Evolutionary conservation across 2,888 invertebrate species (phyloP).

Genomic region (Anthrax anthrax): DNA sequence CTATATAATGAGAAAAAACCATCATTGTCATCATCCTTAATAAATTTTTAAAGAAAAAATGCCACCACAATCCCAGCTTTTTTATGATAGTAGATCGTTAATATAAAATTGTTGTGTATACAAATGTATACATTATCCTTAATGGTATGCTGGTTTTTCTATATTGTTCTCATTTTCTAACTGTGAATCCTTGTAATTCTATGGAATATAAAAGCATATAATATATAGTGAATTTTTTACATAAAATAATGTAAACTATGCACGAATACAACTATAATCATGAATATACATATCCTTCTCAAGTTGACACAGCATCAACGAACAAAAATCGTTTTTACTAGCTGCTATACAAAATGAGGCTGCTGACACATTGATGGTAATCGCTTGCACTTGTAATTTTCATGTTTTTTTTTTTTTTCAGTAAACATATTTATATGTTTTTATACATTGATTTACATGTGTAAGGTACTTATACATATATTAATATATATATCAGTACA

Average conservation of each 20-base stretch:
- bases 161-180: too few species aligned
- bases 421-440: background rate
- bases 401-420: background rate
- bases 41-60: slow-evolving; percentile 3
- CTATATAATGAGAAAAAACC: slow-evolving; percentile 7
- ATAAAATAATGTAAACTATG: too few species aligned
- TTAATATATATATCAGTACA: background rate
- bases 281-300: background rate
- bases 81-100: too few species aligned
- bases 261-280: too few species aligned
- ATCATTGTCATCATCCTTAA: slow-evolving; percentile 5
- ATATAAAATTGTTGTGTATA: too few species aligned
- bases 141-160: too few species aligned
- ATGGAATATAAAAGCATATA: too few species aligned
- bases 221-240: too few species aligned
- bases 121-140: too few species aligned
- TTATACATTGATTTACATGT: background rate
- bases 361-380: slow-evolving; percentile 7
- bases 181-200: too few species aligned
- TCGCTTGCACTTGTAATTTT: background rate
- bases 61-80: background rate
- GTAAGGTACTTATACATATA: background rate
- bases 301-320: background rate
- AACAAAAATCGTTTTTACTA: slow-evolving; percentile 1
- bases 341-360: slow-evolving; percentile 1